phyloP scores from a whole-genome alignment of 2,113 vertebrate species.

The Nothobranchius kuhntae region DNA sequence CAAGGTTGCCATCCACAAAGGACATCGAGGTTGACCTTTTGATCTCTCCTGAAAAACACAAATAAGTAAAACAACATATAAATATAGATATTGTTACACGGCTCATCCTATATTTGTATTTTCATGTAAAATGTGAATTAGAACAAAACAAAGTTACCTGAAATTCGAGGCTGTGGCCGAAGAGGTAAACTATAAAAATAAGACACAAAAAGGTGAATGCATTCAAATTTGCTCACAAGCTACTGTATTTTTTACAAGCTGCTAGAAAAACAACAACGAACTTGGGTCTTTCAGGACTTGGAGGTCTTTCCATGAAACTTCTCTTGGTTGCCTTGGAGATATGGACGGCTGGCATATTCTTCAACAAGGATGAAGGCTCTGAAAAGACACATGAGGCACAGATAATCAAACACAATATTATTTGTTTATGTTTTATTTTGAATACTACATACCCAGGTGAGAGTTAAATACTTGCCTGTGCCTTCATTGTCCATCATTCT shows the following conservation, averaged over 20 bases:
- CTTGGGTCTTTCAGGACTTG: slow-evolving; percentile 79
- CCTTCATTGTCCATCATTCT: slow-evolving; percentile 81
- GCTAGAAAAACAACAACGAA: slow-evolving; percentile 19
- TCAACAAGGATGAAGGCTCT: slow-evolving; percentile 73
- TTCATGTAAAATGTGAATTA: not conserved
- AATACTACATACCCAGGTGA: not conserved
- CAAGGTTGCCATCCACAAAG: slow-evolving; percentile 92
- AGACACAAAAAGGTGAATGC: slow-evolving; percentile 4
- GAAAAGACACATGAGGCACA: slow-evolving; percentile 13
- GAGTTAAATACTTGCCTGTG: slow-evolving; percentile 44
- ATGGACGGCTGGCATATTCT: slow-evolving; percentile 77
- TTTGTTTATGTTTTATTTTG: not conserved
- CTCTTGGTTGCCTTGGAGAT: slow-evolving; percentile 85
- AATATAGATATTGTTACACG: not conserved
- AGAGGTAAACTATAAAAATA: slow-evolving; percentile 72
- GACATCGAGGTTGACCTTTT: slow-evolving; percentile 97
- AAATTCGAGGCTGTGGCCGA: slow-evolving; percentile 72
- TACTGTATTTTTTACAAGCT: not conserved
- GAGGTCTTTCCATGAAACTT: slow-evolving; percentile 80
- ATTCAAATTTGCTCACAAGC: not conserved
- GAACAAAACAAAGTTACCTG: slow-evolving; percentile 59
- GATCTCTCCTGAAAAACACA: slow-evolving; percentile 84
- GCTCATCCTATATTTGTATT: not conserved
- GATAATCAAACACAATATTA: not conserved
- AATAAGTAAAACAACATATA: slow-evolving; percentile 5